Evolutionary conservation across 2,888 invertebrate species (phyloP).

Genomic region (Pseudococcus viburni): DNA sequence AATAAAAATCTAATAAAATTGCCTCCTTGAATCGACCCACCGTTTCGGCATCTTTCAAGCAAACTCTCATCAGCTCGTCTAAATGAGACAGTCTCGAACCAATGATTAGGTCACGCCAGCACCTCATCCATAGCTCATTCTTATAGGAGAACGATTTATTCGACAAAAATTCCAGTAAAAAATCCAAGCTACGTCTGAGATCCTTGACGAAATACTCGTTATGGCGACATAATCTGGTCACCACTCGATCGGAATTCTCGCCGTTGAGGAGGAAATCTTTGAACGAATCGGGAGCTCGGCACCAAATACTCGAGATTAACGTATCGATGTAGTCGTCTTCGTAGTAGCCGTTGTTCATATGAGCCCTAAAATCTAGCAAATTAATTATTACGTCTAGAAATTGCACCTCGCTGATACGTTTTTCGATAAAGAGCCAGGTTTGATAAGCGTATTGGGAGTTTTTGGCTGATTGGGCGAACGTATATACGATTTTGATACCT

Average conservation of each 20-base stretch:
- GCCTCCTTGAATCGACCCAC: background rate
- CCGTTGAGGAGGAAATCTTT: background rate
- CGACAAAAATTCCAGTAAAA: background rate
- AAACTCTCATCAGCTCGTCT: background rate
- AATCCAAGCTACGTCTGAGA: constrained; percentile 6
- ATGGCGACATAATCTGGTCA: background rate
- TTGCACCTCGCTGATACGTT: background rate
- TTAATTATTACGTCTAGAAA: background rate
- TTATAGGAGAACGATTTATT: background rate
- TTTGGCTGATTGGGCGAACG: background rate
- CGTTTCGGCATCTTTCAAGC: background rate
- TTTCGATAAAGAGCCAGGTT: background rate
- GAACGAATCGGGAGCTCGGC: background rate
- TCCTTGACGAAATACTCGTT: constrained; percentile 15
- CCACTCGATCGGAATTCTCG: background rate
- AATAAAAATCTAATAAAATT: background rate
- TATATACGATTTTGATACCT: background rate
- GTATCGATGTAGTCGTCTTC: constrained; percentile 1
- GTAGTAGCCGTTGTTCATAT: background rate
- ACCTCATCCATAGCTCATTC: background rate
- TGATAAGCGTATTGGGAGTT: background rate
- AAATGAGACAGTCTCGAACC: background rate
- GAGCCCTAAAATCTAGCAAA: background rate
- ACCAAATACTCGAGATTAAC: background rate
- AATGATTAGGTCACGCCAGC: background rate